phyloP scores from a whole-genome alignment of 2,797 vertebrate species.

The Eulemur rubriventer region DNA sequence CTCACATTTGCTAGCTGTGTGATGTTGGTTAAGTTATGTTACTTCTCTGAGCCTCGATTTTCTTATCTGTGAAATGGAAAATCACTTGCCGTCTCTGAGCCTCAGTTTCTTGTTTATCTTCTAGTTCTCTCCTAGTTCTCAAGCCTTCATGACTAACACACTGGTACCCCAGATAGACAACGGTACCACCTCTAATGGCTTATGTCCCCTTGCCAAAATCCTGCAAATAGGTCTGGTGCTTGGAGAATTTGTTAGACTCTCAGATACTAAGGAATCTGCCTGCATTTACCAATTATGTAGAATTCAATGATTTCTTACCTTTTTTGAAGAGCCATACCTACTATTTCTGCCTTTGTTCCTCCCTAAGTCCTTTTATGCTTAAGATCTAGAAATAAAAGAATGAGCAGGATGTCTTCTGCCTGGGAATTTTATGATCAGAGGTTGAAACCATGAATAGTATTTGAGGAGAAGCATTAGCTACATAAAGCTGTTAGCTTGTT shows the following conservation, averaged over 20 bases:
- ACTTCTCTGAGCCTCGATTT: background rate
- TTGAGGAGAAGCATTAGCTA: conserved; percentile 46
- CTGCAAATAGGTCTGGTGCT: background rate
- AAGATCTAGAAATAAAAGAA: conserved; percentile 64
- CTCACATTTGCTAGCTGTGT: background rate
- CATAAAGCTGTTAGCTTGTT: conserved; percentile 57
- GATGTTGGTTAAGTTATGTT: background rate
- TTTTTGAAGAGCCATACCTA: conserved; percentile 23
- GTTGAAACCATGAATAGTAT: conserved; percentile 53
- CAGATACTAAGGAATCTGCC: background rate
- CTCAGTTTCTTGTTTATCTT: conserved; percentile 7
- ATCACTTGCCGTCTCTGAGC: background rate
- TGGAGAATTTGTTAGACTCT: conserved; percentile 20
- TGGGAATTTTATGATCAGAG: conserved; percentile 58
- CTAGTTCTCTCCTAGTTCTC: background rate
- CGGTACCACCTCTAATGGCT: background rate
- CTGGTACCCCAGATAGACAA: background rate
- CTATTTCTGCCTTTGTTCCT: conserved; percentile 26
- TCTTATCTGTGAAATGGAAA: background rate
- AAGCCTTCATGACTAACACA: background rate
- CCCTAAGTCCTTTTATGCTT: conserved; percentile 39
- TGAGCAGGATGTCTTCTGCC: conserved; percentile 36
- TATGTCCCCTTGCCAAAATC: background rate
- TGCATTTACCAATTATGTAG: conserved; percentile 21
- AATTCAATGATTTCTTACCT: conserved; percentile 45